Evolutionary conservation across 2,888 invertebrate genomes (phyloP).

Genomic region (Calephelis perditalis): DNA sequence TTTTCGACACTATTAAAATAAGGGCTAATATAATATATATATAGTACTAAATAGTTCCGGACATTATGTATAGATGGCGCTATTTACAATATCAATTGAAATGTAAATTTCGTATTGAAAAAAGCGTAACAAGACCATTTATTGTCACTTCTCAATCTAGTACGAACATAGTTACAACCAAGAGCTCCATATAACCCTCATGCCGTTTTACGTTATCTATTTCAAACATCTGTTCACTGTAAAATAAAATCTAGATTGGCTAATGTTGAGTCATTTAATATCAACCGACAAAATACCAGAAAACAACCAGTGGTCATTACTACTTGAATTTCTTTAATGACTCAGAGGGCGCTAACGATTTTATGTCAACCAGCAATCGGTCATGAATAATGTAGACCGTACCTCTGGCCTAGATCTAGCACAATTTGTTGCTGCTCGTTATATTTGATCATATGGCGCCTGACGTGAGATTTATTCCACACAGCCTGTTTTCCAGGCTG

Average conservation of each 20-base stretch:
- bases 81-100: too few relatives aligned
- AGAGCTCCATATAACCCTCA: too few relatives aligned
- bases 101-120: too few relatives aligned
- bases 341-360: conserved; percentile 63
- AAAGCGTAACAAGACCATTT: too few relatives aligned
- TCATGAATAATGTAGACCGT: conserved; percentile 67
- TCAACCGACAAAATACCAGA: conserved; percentile 33
- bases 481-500: conserved; percentile 1
- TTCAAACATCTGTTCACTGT: not conserved
- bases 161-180: too few relatives aligned
- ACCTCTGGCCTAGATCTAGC: conserved; percentile 56
- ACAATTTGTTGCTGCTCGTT: conserved; percentile 34
- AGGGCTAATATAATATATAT: too few relatives aligned
- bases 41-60: too few relatives aligned
- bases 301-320: conserved; percentile 30
- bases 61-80: too few relatives aligned
- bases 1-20: too few relatives aligned
- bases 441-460: conserved; percentile 30
- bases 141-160: too few relatives aligned
- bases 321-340: conserved; percentile 59
- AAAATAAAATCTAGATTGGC: not conserved
- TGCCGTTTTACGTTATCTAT: too few relatives aligned
- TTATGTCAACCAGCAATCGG: conserved; percentile 62
- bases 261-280: conserved; percentile 26
- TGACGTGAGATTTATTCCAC: conserved; percentile 18